Percentiles rank a stretch among this genome's conserved stretches.
phyloP scores from a whole-genome alignment of 2,888 invertebrate genomes.

The Yponomeuta cagnagella region DNA sequence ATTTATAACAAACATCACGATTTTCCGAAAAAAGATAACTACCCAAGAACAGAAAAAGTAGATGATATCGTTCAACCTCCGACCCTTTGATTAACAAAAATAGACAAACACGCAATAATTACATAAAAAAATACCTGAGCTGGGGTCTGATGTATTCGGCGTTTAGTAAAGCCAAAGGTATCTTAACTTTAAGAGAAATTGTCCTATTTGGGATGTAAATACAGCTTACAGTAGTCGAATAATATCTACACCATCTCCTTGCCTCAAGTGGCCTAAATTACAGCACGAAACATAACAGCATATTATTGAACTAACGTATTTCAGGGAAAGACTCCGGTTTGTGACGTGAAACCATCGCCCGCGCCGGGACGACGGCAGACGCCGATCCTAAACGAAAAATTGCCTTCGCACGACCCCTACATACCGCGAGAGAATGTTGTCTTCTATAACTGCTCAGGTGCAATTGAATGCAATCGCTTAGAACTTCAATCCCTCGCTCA shows the following conservation, averaged over 20 bases:
- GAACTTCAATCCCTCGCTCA: conserved; percentile 45
- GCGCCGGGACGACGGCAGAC: conserved; percentile 31
- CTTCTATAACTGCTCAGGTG: conserved; percentile 45
- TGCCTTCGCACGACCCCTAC: conserved; percentile 56
- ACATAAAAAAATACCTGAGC: no score
- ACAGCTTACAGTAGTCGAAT: neutral
- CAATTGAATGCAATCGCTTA: conserved; percentile 37
- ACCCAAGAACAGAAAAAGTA: neutral
- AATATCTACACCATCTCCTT: neutral
- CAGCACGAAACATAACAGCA: no score
- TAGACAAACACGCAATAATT: neutral
- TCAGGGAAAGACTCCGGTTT: conserved; percentile 43
- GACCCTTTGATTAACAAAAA: conserved; percentile 8
- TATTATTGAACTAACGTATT: conserved; percentile 26
- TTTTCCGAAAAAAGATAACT: neutral
- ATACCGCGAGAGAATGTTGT: conserved; percentile 44
- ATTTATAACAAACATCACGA: conserved; percentile 4
- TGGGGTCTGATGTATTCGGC: no score
- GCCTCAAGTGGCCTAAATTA: no score
- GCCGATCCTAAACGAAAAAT: conserved; percentile 25
- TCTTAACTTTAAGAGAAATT: no score
- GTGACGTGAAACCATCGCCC: conserved; percentile 31
- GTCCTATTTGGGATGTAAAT: neutral
- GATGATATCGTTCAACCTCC: neutral
- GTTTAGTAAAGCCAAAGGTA: no score